These are phyloP conservation scores for Petrocephalus sullivani DNA, from an alignment of 2,797 vertebrate genomes.

Conservation along the genomic window DNA sequence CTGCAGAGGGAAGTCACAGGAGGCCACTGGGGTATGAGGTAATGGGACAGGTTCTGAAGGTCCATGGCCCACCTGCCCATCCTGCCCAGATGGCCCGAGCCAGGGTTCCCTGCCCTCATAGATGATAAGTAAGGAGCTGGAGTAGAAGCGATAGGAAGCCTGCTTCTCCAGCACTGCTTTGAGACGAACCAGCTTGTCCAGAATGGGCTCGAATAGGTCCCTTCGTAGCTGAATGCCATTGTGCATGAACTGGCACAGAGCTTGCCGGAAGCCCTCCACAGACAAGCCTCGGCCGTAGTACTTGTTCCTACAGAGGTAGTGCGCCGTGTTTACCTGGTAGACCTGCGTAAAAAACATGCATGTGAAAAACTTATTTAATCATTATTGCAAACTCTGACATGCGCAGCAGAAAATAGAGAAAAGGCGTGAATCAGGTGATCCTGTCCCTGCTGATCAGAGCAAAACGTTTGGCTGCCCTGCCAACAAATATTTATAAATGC, in stretches of 20 bases:
- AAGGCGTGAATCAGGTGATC: background rate
- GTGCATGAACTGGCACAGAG: conserved; percentile 90
- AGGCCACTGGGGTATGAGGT: background rate
- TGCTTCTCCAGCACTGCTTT: conserved; percentile 85
- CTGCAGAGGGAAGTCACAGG: background rate
- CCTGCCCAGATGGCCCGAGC: conserved; percentile 18
- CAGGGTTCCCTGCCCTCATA: conserved; percentile 82
- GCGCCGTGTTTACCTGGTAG: conserved; percentile 87
- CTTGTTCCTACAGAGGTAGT: conserved; percentile 96
- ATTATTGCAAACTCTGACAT: background rate
- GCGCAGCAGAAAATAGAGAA: background rate
- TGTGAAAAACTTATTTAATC: background rate
- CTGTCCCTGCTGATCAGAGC: background rate
- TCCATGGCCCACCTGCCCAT: background rate
- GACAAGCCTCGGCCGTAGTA: conserved; percentile 93
- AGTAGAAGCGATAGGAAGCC: conserved; percentile 98
- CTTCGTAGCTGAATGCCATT: conserved; percentile 79
- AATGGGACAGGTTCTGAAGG: background rate
- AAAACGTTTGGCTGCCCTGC: background rate
- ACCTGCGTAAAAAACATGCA: conserved; percentile 61
- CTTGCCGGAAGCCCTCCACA: conserved; percentile 83
- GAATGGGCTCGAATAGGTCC: conserved; percentile 89
- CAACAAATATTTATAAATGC: background rate
- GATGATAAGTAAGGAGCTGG: conserved; percentile 95
- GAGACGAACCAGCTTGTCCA: conserved; percentile 82